Evolutionary conservation across 2,797 vertebrate species (phyloP), one percentile per base, ranked within the genome.

Genomic region (Anguilla anguilla): DNA sequence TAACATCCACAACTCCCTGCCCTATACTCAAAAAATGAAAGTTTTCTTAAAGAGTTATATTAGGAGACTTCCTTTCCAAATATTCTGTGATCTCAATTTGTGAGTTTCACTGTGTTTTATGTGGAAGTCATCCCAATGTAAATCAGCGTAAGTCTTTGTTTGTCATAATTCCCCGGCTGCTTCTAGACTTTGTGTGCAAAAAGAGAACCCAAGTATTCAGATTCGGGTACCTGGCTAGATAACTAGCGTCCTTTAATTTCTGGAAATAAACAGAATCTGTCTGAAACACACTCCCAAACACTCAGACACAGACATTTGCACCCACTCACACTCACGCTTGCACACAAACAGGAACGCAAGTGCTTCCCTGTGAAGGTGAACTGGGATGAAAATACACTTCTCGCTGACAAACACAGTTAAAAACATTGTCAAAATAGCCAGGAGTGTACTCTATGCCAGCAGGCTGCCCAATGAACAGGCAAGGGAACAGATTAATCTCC

Each of bases 181-280:
- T 89, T 90, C 91, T 92, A 91, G 91, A 91, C 84, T 91, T 92
- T 79, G 77, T 89, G 85, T 90, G 90, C 94, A 91, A 93, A 93
- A 91, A 94, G 92, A 92, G 88, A 92, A 88, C 85, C 84, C 90
- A 28, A 77, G 25, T 74, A 31, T n/a, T 28, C 25, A 31, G n/a
- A 74, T 77, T n/a, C n/a, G 19, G 39, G 10, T 43, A 28, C 39
- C 11, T 13, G 11, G 74, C 10, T 17, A 39, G 13, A 28, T 57
- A 39, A 19, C 55, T 86, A 83, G 86, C 25, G 43, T 7, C 59
- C 25, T 28, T 5, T 28, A 10, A 86, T 83, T 86, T 86, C 81
- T 86, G 59, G 79, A 57, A 86, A 69, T 86, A 86, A 83, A 88
- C 59, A 69, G n/a, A 22, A 28, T 88, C 49, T 88, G 85, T 88